Percentiles rank a stretch among this genome's conserved stretches.
phyloP scores from a whole-genome alignment of 2,113 vertebrate genomes.

The Hippocampus abdominalis region DNA sequence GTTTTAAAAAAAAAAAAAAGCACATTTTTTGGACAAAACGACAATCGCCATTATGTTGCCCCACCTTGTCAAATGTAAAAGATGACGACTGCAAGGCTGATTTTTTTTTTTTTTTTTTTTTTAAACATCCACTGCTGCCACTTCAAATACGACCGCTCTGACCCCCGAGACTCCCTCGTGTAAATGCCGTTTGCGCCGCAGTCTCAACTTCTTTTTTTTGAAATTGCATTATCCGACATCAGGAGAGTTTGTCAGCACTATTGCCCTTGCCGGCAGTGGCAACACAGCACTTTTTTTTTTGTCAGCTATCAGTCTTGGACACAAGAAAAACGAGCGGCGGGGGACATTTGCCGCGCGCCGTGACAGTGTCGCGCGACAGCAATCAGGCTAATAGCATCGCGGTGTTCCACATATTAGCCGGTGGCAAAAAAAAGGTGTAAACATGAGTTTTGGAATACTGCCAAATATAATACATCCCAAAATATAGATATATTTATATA shows the following conservation, averaged over 20 bases:
- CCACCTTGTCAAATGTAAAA: conserved; percentile 16
- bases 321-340: conserved; percentile 28
- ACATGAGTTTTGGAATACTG: conserved; percentile 23
- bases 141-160: conserved; percentile 24
- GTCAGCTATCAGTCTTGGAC: conserved; percentile 33
- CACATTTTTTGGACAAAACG: no score
- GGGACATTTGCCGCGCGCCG: conserved; percentile 16
- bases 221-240: conserved; percentile 45
- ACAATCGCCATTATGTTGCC: background rate
- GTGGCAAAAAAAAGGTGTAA: conserved; percentile 22
- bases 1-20: no score
- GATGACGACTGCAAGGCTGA: conserved; percentile 14
- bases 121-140: conserved; percentile 14
- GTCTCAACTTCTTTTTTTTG: conserved; percentile 41
- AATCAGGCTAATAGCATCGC: conserved; percentile 40
- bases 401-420: conserved; percentile 25
- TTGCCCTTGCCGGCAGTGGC: conserved; percentile 17
- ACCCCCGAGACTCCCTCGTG: conserved; percentile 33
- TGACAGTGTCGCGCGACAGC: conserved; percentile 14
- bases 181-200: conserved; percentile 46
- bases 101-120: background rate
- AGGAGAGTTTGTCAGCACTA: conserved; percentile 40
- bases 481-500: background rate
- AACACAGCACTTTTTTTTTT: conserved; percentile 28
- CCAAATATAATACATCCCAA: background rate